phyloP scores from a whole-genome alignment of 30 jellyfish, hydroid and myxozoan species.

The Rhopilema esculentum region DNA sequence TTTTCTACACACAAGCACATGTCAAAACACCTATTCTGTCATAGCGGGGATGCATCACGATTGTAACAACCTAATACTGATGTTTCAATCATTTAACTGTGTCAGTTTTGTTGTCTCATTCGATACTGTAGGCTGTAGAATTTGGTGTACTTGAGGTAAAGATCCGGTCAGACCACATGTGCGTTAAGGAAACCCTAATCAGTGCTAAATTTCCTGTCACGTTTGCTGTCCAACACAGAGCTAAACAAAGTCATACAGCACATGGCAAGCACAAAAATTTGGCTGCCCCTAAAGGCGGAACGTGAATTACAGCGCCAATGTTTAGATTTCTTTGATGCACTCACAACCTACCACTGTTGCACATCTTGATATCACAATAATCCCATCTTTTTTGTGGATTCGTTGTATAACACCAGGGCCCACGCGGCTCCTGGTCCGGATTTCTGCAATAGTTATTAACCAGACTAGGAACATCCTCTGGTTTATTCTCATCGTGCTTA shows the following conservation, averaged over 20 bases:
- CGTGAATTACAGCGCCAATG: background rate
- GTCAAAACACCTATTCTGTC: too few relatives aligned
- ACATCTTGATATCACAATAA: constrained; percentile 55
- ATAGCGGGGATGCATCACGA: too few relatives aligned
- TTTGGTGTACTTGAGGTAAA: background rate
- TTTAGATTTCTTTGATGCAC: constrained; percentile 21
- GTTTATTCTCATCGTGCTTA: constrained; percentile 28
- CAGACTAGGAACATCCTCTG: constrained; percentile 56
- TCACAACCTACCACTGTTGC: constrained; percentile 65
- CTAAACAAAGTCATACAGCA: background rate
- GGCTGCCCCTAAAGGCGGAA: background rate
- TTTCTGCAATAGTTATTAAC: constrained; percentile 71
- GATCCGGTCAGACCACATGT: background rate
- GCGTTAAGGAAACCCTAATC: background rate
- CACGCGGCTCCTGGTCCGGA: constrained; percentile 80
- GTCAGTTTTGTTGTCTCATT: background rate
- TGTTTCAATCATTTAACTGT: too few relatives aligned
- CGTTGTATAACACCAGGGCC: constrained; percentile 81
- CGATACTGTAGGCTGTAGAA: background rate
- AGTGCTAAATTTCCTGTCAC: background rate
- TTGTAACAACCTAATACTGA: too few relatives aligned
- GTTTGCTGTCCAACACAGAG: too few relatives aligned
- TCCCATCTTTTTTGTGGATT: constrained; percentile 73
- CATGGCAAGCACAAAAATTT: background rate
- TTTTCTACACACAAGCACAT: too few relatives aligned